Percentiles rank a stretch among this genome's conserved stretches.
Evolutionary conservation across 2,113 vertebrate genomes (phyloP).

Genomic region (Onychostruthus taczanowskii): DNA sequence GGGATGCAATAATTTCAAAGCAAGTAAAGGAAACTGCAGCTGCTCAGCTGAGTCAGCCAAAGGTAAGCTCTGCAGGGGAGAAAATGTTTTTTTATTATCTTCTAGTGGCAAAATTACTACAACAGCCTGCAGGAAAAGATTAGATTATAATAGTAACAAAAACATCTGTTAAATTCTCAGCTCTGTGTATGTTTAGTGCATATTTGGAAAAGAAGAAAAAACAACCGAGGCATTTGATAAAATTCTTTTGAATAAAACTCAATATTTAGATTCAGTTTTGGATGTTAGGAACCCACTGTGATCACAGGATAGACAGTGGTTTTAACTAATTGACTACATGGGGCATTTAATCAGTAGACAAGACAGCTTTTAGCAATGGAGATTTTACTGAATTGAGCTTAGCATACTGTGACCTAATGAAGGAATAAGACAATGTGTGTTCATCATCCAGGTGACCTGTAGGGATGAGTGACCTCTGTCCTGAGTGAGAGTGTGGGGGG

Average conservation of each 20-base stretch:
- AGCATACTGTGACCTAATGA: neutral
- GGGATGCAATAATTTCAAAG: constrained; percentile 45
- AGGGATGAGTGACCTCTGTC: neutral
- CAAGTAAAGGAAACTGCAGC: constrained; percentile 51
- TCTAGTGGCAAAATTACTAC: constrained; percentile 52
- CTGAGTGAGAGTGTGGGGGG: neutral
- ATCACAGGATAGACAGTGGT: neutral
- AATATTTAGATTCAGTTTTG: neutral
- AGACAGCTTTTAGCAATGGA: neutral
- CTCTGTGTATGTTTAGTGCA: neutral
- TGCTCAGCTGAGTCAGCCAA: constrained; percentile 64
- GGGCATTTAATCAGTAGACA: neutral
- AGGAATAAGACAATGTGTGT: neutral
- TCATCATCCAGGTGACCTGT: neutral
- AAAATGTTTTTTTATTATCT: constrained; percentile 58
- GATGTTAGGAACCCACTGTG: neutral
- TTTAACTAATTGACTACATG: neutral
- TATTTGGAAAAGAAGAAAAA: neutral
- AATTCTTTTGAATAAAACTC: constrained; percentile 9
- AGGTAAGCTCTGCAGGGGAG: constrained; percentile 60
- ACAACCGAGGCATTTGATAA: neutral
- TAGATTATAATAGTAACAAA: constrained; percentile 49
- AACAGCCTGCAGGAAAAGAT: constrained; percentile 47
- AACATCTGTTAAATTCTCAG: constrained; percentile 53
- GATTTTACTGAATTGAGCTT: neutral